These are phyloP conservation scores for Hermatobates lingyangjiaoensis DNA, from an alignment of 1,140 invertebrate genomes.

Conservation along the genomic window DNA sequence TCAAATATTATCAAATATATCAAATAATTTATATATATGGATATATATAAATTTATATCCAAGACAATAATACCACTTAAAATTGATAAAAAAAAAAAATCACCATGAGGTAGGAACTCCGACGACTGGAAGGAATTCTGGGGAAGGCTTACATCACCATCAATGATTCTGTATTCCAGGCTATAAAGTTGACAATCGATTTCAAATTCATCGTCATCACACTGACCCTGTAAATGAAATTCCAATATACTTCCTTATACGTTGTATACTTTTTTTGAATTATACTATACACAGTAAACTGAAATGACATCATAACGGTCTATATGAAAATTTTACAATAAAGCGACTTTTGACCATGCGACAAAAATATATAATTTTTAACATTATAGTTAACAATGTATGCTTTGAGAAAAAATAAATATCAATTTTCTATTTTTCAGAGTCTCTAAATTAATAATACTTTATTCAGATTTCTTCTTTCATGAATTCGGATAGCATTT, in stretches of 20 bases:
- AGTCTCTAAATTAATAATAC: too few species aligned
- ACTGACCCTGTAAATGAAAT: conserved; percentile 30
- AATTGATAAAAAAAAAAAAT: conserved; percentile 16
- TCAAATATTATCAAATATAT: too few species aligned
- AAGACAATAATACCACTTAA: not conserved
- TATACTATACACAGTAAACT: not conserved
- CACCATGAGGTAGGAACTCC: conserved; percentile 58
- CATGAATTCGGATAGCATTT: too few species aligned
- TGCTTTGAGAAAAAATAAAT: too few species aligned
- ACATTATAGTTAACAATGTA: too few species aligned
- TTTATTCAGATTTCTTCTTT: too few species aligned
- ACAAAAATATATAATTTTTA: too few species aligned
- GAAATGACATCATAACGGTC: conserved; percentile 1
- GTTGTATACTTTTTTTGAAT: not conserved
- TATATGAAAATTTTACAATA: too few species aligned
- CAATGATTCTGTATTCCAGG: conserved; percentile 66
- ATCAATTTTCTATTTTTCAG: too few species aligned
- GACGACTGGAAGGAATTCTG: conserved; percentile 55
- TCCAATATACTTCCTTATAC: conserved; percentile 1
- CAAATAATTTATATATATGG: not conserved
- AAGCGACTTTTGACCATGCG: too few species aligned
- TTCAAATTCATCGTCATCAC: conserved; percentile 69
- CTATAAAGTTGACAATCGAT: conserved; percentile 65
- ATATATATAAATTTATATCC: not conserved
- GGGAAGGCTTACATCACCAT: conserved; percentile 61